Conservation (phyloP, 2,797 vertebrate genomes). For the Bradypodion pumilum region DNA sequence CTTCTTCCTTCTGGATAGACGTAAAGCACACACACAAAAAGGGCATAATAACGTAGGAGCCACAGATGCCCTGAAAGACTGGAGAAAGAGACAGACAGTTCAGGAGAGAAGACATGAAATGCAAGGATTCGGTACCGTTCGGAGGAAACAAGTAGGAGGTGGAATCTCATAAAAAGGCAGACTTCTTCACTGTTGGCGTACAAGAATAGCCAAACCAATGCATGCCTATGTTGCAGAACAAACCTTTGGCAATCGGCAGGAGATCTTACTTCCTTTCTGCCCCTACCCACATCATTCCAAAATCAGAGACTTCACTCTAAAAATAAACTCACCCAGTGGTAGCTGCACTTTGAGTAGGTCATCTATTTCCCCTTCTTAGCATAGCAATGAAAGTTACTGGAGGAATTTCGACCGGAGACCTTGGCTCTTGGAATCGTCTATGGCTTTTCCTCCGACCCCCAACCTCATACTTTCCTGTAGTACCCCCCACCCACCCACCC, state of each 20-base stretch:
- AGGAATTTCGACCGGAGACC: constrained; percentile 68
- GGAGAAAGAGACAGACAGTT: constrained; percentile 36
- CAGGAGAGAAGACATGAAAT: not conserved
- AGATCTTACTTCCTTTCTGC: constrained; percentile 32
- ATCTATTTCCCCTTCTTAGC: constrained; percentile 68
- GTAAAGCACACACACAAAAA: constrained; percentile 50
- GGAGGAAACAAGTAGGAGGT: not conserved
- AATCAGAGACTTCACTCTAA: constrained; percentile 56
- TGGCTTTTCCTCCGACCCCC: constrained; percentile 23
- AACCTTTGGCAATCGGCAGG: constrained; percentile 1
- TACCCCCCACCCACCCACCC: not conserved
- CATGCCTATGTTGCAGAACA: not conserved
- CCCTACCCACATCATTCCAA: constrained; percentile 18
- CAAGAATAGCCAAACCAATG: not conserved
- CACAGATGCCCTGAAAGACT: not conserved
- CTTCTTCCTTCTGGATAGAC: constrained; percentile 67
- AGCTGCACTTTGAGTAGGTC: constrained; percentile 69
- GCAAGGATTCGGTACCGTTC: not conserved
- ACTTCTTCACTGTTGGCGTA: not conserved
- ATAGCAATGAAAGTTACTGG: constrained; percentile 50
- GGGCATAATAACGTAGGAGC: constrained; percentile 29
- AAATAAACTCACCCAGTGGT: constrained; percentile 72
- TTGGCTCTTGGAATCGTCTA: constrained; percentile 57
- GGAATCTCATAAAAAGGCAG: not conserved
- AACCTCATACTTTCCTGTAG: constrained; percentile 58